Conservation (phyloP, 2,113 vertebrate species). For the Callionymus lyra region DNA sequence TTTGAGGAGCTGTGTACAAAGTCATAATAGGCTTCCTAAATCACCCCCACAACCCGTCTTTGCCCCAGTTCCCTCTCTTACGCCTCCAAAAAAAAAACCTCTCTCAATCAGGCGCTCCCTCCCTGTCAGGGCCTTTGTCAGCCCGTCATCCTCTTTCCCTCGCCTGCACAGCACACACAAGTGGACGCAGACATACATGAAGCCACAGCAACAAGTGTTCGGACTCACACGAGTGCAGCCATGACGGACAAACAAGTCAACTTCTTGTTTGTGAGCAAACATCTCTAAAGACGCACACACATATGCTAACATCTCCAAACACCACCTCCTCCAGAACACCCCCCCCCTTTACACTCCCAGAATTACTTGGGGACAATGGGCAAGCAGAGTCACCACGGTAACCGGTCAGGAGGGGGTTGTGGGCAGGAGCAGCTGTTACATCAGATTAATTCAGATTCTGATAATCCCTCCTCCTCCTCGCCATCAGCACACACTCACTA, state of each 20-base stretch:
- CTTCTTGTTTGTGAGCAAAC: constrained; percentile 10
- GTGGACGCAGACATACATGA: not conserved
- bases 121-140: constrained; percentile 33
- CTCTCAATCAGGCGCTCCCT: constrained; percentile 55
- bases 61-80: constrained; percentile 51
- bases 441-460: constrained; percentile 79
- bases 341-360: constrained; percentile 61
- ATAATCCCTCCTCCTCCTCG: constrained; percentile 67
- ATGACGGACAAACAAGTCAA: too few species aligned
- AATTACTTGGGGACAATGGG: constrained; percentile 75
- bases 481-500: constrained; percentile 52
- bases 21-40: constrained; percentile 32
- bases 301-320: constrained; percentile 52
- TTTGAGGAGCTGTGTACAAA: constrained; percentile 48
- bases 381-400: constrained; percentile 71
- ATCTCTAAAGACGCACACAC: constrained; percentile 54
- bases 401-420: constrained; percentile 63
- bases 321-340: constrained; percentile 67
- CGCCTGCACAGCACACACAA: constrained; percentile 12
- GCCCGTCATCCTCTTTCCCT: constrained; percentile 29
- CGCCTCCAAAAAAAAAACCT: constrained; percentile 31
- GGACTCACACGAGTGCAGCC: too few species aligned
- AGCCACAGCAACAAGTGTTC: not conserved
- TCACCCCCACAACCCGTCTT: constrained; percentile 39
- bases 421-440: constrained; percentile 77